Evolutionary conservation across 2,888 invertebrate genomes (phyloP), one percentile per base, ranked within the genome.

Genomic region (Cremastinae sp.): DNA sequence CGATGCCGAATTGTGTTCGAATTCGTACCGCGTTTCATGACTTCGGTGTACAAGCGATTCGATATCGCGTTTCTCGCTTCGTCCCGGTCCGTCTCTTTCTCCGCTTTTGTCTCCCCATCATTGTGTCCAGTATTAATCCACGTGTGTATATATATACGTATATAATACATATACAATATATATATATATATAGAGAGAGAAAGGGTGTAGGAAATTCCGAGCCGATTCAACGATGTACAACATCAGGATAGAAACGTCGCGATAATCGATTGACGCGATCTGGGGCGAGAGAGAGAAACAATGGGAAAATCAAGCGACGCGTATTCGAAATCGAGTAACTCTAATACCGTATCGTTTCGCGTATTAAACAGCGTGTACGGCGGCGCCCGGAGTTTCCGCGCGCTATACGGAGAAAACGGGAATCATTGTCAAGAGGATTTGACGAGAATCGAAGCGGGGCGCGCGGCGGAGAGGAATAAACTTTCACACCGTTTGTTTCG

Each of bases 271-370:
- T 10, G 61, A 62, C 47, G 69, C 64, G 20, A 64, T 64, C 58
- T 41, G 45, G 43, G 16, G 36, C 10, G 7, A 56, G 12, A 34
- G 38, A 14, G 68, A 58, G 68, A 76, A 73, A 76, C 76, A 76
- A 76, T 76, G 70, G 70, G 66, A 5, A 71, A 79, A 78, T 78
- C 77, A 79, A 72, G 49, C 75, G 56, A 47, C 62, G 77, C 73
- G 77, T 73, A 69, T 79, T 73, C 65, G 64, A 69, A 78, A 75
- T 75, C 47, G 73, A 73, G 73, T 72, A 62, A 66, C 61, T 53
- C 51, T 69, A 28, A 28, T 28, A 41, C 53, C 65, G 16, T 61
- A 62, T 61, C 62, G 53, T 28, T 28, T 28, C 66, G 45, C 54
- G 68, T 70, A 68, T 59, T 72, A 43, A 34, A 14, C 45, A 56